phyloP scores from a whole-genome alignment of 2,113 vertebrate species.

The Butorides virescens region DNA sequence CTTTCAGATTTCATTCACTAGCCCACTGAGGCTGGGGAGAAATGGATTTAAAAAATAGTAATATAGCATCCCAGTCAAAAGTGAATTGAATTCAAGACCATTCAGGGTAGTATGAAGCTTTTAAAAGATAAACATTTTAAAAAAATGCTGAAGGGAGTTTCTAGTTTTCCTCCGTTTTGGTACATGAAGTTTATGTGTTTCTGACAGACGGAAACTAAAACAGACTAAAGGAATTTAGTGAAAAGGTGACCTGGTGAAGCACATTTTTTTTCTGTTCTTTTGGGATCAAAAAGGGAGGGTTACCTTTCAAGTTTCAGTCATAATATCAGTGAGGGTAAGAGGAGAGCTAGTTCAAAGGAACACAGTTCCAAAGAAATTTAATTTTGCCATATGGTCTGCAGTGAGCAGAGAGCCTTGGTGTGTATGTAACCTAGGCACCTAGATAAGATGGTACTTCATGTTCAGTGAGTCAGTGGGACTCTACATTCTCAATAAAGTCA shows the following conservation, averaged over 20 bases:
- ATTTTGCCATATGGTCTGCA: conserved; percentile 42
- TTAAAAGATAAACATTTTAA: background rate
- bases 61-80: background rate
- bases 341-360: conserved; percentile 60
- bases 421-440: background rate
- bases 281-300: background rate
- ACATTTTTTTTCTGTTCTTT: background rate
- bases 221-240: background rate
- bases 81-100: background rate
- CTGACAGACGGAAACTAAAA: conserved; percentile 14
- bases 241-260: conserved; percentile 11
- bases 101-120: background rate
- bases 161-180: background rate
- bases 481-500: background rate
- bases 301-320: conserved; percentile 31
- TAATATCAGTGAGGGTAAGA: background rate
- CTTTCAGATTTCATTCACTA: conserved; percentile 22
- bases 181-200: conserved; percentile 39
- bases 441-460: background rate
- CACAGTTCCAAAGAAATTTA: conserved; percentile 40
- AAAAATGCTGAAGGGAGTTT: conserved; percentile 45
- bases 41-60: background rate
- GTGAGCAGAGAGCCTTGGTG: background rate
- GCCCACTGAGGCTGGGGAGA: background rate
- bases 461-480: background rate